Evolutionary conservation across 2,113 vertebrate genomes (phyloP), one percentile per base, ranked within the genome.

Genomic region (Zosterops lateralis): DNA sequence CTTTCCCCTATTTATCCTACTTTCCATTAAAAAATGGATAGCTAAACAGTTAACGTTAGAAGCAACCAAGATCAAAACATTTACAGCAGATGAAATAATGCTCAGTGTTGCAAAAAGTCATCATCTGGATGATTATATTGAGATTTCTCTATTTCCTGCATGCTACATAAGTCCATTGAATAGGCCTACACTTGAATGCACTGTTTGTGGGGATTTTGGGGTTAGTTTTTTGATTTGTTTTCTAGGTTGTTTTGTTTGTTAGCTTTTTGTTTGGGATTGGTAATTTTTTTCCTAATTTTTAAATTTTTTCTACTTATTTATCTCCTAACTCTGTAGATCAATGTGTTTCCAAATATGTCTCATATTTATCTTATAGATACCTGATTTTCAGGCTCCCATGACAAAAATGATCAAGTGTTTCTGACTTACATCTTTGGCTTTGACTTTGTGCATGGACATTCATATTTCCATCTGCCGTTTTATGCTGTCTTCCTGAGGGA

Each of bases 181-280:
- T 5, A 58, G 32, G 3, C 1, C 4, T 66, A 21, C 7, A 17
- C 6, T 48, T 76, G 17, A 68, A 24, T 4, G 29, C 1, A 14
- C 1, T 13, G 16, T 72, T 47, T 47, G 15, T 32, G 4, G 7
- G 2, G 4, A 3, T 18, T 38, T 68, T 2, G 13, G 2, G 6
- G 13, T 7, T 50, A 14, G 5, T 2, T 40, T 71, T 45, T 42
- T 15, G 3, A 6, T 44, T 58, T 51, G 6, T 45, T 51, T 60
- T 28, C 28, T 25, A 47, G 16, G 5, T 29, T 29, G 6, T 12
- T 86, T 61, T 53, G 17, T 74, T 74, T 9, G 6, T 20, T 58
- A 28, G 11, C 8, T 18, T 34, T 54, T 54, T 47, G 6, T 47
- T 54, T 42, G 13, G 6, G 14, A 21, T 40, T 29, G 24, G 13